Evolutionary conservation across 2,113 vertebrate species (phyloP), one percentile per base, ranked within the genome.

Genomic region (Cathartes aura): DNA sequence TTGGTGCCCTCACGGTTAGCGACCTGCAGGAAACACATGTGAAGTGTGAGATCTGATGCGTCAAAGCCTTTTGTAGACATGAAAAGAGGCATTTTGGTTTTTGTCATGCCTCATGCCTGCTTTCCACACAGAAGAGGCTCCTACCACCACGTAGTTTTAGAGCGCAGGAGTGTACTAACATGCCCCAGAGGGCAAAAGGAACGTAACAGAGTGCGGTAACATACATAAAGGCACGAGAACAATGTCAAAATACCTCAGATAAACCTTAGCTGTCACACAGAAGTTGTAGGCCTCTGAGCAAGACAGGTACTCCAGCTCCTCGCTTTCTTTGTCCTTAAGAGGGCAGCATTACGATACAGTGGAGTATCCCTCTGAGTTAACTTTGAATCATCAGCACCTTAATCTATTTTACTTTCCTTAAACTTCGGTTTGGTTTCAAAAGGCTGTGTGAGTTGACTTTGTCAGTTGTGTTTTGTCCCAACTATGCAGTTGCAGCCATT

Each of bases 321-420:
- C 0, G 0, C 63, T 58, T 47, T n/a, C 59, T 70, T 43, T 81
- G 45, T 81, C 97, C 98, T 81, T 87, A 94, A 98, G 98, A 89
- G 98, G 98, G 98, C 98, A 98, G 97, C 96, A 97, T 89, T 87
- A 96, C 84, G n/a, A 47, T 96, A 21, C 81, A 27, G 12, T 87
- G 81, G 42, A 95, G 18, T 56, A 40, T 87, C 52, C 22, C 70
- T 85, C 29, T 0, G 5, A n/a, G 17, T 72, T 13, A 22, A 23
- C 48, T 34, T 73, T 6, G 48, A 45, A 16, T 26, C n/a, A 1
- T 32, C 4, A 1, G 58, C 18, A 2, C 27, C n/a, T 42, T 18
- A 1, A 9, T 22, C n/a, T 63, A 0, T 26, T 74, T 82, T 47
- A 32, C 45, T 74, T 70, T 12, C 16, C 59, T 47, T 53, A 60